phyloP scores from a whole-genome alignment of 2,797 vertebrate species.

The Lagocephalus sceleratus region DNA sequence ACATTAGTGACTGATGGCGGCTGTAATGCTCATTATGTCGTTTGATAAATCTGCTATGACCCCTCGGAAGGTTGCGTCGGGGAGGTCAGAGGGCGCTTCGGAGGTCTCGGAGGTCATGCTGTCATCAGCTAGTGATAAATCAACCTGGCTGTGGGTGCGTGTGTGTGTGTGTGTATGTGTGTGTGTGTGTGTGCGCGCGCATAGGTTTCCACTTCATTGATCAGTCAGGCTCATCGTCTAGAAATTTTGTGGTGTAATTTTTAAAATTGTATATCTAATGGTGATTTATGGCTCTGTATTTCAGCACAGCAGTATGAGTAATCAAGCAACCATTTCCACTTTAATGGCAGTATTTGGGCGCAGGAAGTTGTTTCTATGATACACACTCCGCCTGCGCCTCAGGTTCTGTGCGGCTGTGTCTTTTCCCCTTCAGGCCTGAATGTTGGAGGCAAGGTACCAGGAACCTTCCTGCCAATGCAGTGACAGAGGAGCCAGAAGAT shows the following conservation, averaged over 20 bases:
- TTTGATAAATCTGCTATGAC: conserved; percentile 63
- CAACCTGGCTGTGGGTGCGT: conserved; percentile 18
- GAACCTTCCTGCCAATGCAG: conserved; percentile 24
- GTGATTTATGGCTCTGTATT: conserved; percentile 6
- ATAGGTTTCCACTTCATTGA: conserved; percentile 24
- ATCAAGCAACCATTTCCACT: conserved; percentile 28
- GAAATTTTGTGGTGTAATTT: conserved; percentile 9
- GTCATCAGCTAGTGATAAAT: conserved; percentile 53
- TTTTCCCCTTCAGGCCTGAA: conserved; percentile 32
- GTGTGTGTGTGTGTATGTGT: background rate
- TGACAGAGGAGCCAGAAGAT: conserved; percentile 40
- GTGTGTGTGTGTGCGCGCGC: conserved; percentile 5
- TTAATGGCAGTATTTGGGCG: conserved; percentile 29
- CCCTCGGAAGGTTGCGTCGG: conserved; percentile 39
- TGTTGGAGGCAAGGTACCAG: conserved; percentile 31
- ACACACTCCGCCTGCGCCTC: conserved; percentile 6
- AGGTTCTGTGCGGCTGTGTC: conserved; percentile 1
- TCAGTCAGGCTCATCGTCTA: conserved; percentile 33
- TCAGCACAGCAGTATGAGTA: conserved; percentile 6
- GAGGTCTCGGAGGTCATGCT: conserved; percentile 39
- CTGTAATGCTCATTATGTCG: conserved; percentile 60
- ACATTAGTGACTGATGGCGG: conserved; percentile 44
- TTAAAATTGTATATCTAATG: conserved; percentile 2
- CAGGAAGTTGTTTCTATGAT: conserved; percentile 45
- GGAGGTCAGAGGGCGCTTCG: conserved; percentile 45